Evolutionary conservation across 2,888 invertebrate species (phyloP), one percentile per base, ranked within the genome.

Genomic region (Nasonia oneida): DNA sequence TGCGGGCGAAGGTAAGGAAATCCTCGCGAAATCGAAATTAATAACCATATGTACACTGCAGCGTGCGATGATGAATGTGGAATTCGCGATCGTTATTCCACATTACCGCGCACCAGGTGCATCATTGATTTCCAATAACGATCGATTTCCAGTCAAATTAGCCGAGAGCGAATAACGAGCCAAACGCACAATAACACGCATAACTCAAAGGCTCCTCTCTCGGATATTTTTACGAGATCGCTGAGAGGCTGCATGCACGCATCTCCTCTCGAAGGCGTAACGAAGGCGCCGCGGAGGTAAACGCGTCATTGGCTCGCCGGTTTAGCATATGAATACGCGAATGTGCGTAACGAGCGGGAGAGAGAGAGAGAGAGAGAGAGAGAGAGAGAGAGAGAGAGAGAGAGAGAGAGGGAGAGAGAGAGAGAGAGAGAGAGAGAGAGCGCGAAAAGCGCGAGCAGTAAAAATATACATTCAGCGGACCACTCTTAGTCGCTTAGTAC

Each of bases 211-310:
- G 77, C 67, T 29, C 74, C 81, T 39, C 71, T 3, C 74, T 75
- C 61, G 75, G 81, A 88, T 37, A 37, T 90, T 89, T 90, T 89
- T 89, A 90, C 87, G 89, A 87, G 88, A 84, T 88, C 86, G 85
- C 89, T 90, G 90, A 87, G 87, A 85, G 50, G 47, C 77, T 84
- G 74, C 89, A 75, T 57, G 3, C 18, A 18, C 14, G 18, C 18
- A 42, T 77, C 42, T 2, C 33, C 42, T 2, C 33, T 2, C 3
- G 4, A n/a, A 29, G 0, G 70, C 53, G 57, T 83, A 83, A 78
- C 14, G 75, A 80, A 84, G 79, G 79, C 79, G 79, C 78, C 18
- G 37, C 70, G 53, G n/a, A 50, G 39, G 18, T 37, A 37, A 10
- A 33, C 61, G 29, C 29, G n/a, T 42, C 42, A 42, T 8, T 23